A percentile compares a stretch with the other conserved stretches of the same genome.
Evolutionary conservation across 1,140 invertebrate species (phyloP).

Genomic region (Drosophila rufa): DNA sequence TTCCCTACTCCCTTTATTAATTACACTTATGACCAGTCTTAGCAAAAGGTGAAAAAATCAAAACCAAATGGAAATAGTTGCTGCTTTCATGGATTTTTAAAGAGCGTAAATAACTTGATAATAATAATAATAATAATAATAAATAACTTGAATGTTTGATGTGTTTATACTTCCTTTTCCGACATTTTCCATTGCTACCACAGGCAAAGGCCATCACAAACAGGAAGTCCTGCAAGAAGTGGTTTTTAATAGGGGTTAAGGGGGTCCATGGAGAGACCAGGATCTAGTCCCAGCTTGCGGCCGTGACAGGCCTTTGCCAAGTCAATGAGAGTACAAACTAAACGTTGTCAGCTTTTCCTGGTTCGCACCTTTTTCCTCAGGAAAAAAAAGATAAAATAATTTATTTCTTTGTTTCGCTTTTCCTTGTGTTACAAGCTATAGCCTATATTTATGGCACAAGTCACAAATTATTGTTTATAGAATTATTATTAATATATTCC

Average conservation of each 20-base stretch:
- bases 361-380: background rate
- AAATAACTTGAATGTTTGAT: background rate
- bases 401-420: too few species aligned
- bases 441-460: too few species aligned
- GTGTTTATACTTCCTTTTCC: background rate
- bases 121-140: too few species aligned
- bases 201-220: constrained; percentile 23
- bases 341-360: constrained; percentile 3
- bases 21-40: too few species aligned
- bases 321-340: background rate
- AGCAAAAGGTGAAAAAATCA: too few species aligned
- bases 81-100: background rate
- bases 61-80: background rate
- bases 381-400: too few species aligned
- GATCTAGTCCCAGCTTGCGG: background rate
- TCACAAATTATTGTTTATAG: too few species aligned
- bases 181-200: background rate
- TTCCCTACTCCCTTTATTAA: too few species aligned
- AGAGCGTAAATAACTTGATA: background rate
- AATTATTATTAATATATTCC: too few species aligned
- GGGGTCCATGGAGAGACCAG: background rate
- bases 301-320: background rate
- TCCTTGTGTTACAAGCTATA: too few species aligned
- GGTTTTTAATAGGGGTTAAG: background rate
- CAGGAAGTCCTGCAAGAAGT: constrained; percentile 10